phyloP scores from a whole-genome alignment of 2,113 vertebrate species.

The Sylvietta virens region DNA sequence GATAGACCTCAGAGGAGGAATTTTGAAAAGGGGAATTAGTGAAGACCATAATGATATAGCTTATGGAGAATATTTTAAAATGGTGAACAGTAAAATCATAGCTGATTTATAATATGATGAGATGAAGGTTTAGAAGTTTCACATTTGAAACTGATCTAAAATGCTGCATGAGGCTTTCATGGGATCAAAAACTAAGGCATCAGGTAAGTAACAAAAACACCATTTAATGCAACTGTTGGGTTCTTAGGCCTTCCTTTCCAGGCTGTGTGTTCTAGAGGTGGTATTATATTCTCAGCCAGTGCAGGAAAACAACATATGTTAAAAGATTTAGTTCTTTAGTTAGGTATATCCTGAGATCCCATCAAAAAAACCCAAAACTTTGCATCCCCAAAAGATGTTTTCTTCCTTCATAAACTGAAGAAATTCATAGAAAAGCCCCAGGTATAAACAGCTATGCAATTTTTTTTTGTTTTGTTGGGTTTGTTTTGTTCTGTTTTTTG shows the following conservation, averaged over 20 bases:
- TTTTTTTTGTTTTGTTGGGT: neutral
- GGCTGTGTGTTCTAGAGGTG: neutral
- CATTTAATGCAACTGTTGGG: neutral
- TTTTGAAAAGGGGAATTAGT: neutral
- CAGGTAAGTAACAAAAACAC: neutral
- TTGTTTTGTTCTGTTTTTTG: neutral
- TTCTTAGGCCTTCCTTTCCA: neutral
- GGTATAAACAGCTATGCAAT: neutral
- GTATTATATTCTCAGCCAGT: neutral
- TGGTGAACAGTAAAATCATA: neutral
- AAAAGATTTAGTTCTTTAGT: neutral
- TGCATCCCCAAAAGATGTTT: neutral
- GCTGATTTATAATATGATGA: neutral
- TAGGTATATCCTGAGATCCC: neutral
- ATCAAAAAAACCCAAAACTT: neutral
- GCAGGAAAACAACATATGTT: neutral
- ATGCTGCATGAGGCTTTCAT: neutral
- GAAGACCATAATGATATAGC: neutral
- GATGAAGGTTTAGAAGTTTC: neutral
- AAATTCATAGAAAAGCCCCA: neutral
- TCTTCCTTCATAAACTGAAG: neutral
- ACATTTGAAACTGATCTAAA: neutral
- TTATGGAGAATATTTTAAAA: neutral
- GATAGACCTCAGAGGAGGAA: neutral
- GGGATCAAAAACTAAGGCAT: neutral